Evolutionary conservation across 2,797 vertebrate species (phyloP).

Genomic region (Lithobates sylvaticus): DNA sequence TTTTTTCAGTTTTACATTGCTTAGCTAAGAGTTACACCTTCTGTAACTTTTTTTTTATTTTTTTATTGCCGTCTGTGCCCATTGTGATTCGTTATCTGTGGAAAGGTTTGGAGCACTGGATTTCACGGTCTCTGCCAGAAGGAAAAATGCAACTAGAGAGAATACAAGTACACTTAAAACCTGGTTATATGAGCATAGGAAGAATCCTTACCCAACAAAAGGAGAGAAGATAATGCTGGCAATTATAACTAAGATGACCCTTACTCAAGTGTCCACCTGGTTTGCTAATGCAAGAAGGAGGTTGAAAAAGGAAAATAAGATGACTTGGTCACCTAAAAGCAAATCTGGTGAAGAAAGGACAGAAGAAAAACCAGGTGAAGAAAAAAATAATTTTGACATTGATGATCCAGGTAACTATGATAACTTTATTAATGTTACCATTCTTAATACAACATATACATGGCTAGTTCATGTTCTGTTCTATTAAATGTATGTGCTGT

Average conservation of each 20-base stretch:
- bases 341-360: conserved; percentile 90
- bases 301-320: conserved; percentile 90
- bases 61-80: too few species aligned
- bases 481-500: too few species aligned
- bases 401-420: conserved; percentile 75
- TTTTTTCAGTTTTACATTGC: too few species aligned
- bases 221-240: conserved; percentile 93
- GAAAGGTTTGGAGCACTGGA: conserved; percentile 90
- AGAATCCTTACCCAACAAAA: conserved; percentile 90
- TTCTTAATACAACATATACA: too few species aligned
- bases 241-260: conserved; percentile 92
- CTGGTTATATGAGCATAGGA: conserved; percentile 92
- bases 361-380: conserved; percentile 77
- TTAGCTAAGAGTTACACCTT: too few species aligned
- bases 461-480: too few species aligned
- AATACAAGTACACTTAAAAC: conserved; percentile 96
- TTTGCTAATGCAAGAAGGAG: conserved; percentile 87
- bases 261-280: conserved; percentile 92
- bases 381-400: conserved; percentile 73
- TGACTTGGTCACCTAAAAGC: conserved; percentile 94
- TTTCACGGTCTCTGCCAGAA: conserved; percentile 84
- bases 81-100: background rate
- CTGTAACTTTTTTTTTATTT: too few species aligned
- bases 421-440: background rate
- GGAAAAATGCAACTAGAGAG: conserved; percentile 94